Evolutionary conservation across 2,888 invertebrate species (phyloP), one percentile per base, ranked within the genome.

Genomic region (Plagiodera versicolora): DNA sequence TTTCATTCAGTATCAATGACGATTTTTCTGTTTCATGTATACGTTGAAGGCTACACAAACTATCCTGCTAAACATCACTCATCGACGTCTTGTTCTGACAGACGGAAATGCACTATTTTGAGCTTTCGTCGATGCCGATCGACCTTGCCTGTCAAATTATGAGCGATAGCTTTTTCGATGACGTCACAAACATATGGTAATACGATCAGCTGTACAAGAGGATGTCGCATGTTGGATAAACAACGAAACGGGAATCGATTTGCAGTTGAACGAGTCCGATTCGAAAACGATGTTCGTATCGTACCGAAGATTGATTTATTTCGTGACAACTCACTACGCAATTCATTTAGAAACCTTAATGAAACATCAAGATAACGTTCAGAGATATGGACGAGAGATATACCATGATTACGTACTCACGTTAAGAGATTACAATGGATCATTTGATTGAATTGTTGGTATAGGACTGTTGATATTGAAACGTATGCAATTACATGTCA

Each of bases 131-230:
- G 53, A 49, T 60, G 62, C 53, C 56, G 53, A 63, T 50, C 67
- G 70, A 70, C 70, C 70, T 72, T 71, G 68, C 63, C 55, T 70
- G 70, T 72, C 71, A 72, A 70, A 70, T 58, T 64, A 68, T 70
- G 71, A 72, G 68, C 61, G 69, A 71, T 69, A 28, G 57, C 64
- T 58, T 48, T 39, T 35, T 24, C 60, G 59, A 56, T 72, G 73
- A 72, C 72, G 71, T 70, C 72, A 71, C 54, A 56, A 60, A 63
- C 71, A 71, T 67, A 70, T 72, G 72, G 67, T 70, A 71, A 72
- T 70, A 64, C 65, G 65, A 72, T 72, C 70, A 70, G 70, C 67
- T 67, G 70, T 49, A 24, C 39, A 44, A 44, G 14, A 49, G 39
- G 39, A 39, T 11, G 14, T 39, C 39, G 39, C 39, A 39, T 39